phyloP scores from a whole-genome alignment of 2,113 vertebrate genomes.

The Clarias macrocephalus region DNA sequence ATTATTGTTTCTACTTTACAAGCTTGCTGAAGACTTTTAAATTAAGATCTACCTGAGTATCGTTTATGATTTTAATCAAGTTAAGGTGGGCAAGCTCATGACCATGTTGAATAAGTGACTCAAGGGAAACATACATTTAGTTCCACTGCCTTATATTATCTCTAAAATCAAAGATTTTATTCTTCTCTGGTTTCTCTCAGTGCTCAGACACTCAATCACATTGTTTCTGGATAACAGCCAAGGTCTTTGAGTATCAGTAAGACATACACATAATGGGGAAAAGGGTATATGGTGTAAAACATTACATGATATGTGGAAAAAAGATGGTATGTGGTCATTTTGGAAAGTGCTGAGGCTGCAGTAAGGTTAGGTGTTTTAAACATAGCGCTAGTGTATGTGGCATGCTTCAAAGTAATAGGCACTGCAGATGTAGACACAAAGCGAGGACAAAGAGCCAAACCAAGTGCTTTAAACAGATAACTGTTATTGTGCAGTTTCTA shows the following conservation, averaged over 20 bases:
- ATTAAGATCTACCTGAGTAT: neutral
- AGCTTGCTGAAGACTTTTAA: neutral
- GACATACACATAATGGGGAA: constrained; percentile 37
- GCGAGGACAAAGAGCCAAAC: neutral
- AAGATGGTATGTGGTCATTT: constrained; percentile 62
- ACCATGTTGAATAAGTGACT: neutral
- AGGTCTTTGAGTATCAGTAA: constrained; percentile 33
- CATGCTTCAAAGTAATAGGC: constrained; percentile 55
- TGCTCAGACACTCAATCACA: constrained; percentile 4
- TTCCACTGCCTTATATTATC: neutral
- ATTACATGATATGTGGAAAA: constrained; percentile 51
- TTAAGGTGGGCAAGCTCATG: neutral
- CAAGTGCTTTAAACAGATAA: constrained; percentile 13
- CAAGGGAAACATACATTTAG: constrained; percentile 8
- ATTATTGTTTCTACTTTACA: neutral
- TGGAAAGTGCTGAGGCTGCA: constrained; percentile 64
- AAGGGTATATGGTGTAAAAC: neutral
- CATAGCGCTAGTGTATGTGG: constrained; percentile 56
- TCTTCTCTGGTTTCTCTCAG: constrained; percentile 6
- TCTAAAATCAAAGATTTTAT: neutral
- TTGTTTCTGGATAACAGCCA: constrained; percentile 36
- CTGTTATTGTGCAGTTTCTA: neutral
- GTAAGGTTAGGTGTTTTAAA: constrained; percentile 57
- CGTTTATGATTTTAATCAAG: neutral
- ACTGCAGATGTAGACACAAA: constrained; percentile 41